Base-by-base conservation (phyloP, 1,140 invertebrate genomes). In the Plutomurus gul region DNA sequence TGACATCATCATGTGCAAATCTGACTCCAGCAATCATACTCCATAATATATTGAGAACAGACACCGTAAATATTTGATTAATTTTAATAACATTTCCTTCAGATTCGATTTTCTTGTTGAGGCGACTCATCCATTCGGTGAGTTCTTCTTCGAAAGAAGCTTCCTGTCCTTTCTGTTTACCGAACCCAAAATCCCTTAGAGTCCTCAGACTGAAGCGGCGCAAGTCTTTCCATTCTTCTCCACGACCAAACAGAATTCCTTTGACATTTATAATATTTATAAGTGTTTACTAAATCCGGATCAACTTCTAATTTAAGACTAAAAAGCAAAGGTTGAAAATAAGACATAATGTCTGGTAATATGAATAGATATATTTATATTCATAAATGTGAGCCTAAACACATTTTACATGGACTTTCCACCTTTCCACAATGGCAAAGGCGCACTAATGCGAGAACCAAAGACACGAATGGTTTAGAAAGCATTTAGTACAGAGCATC, bases 11-110 rank as follows among this genome's bases (percentile, higher is more conserved):
- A 75, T 87, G 85, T 0, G 84, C 84, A 71, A 87, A 90, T 83
- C 90, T 86, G 82, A 88, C 90, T 0, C 87, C 86, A 39, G 85
- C 85, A 8, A 88, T 77, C 13, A 89, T 79, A 60, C 84, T 84
- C 88, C 88, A 89, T 0, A 89, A 80, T 70, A 86, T 86, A 76
- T 88, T 88, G 4, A 89, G 43, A 16, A 88, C 85, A 4, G 87
- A 85, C 1, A 86, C 47, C 0, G 84, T 81, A 4, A 86, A 87
- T 3, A 88, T 73, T 47, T 79, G 49, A n/a, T 73, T 22, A n/a
- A 39, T 25, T 16, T 8, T 46, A 40, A 70, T 40, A 16, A n/a
- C 13, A 20, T 5, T 8, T 2, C 16, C 30, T 36, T 3, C n/a
- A 22, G 47, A 27, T 18, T 20, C 22, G 8, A 20, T 20, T 16